These are phyloP conservation scores for Selenia dentaria DNA, from an alignment of 2,888 invertebrate species.

Conservation along the genomic window DNA sequence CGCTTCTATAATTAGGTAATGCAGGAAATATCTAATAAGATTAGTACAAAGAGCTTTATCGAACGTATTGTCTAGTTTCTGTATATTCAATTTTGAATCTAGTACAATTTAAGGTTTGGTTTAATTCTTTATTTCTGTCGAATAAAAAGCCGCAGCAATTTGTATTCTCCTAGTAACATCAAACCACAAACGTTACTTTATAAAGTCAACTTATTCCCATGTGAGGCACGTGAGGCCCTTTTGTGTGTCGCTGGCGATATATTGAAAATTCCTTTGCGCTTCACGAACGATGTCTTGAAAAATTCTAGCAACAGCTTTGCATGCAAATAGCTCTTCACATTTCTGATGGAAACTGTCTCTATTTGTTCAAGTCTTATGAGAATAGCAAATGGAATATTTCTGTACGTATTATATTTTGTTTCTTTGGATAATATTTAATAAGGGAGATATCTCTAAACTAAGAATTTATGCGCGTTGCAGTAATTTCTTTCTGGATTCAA, in stretches of 20 bases:
- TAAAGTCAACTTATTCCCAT: constrained; percentile 10
- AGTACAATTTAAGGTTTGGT: no score
- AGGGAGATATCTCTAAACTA: no score
- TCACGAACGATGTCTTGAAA: constrained; percentile 14
- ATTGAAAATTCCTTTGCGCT: constrained; percentile 22
- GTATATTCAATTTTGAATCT: no score
- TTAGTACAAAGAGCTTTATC: no score
- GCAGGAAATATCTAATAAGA: no score
- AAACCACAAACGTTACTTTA: constrained; percentile 2
- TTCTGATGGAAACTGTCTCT: constrained; percentile 6
- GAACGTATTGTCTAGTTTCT: no score
- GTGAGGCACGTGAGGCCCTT: constrained; percentile 8
- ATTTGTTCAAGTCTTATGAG: constrained; percentile 15
- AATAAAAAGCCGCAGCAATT: no score
- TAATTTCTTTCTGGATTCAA: no score
- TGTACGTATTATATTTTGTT: neutral
- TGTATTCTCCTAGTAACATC: neutral
- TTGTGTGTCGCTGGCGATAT: constrained; percentile 14
- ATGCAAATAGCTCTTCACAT: constrained; percentile 17
- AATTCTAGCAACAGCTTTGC: constrained; percentile 12
- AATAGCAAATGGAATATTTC: constrained; percentile 5
- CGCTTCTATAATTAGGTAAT: no score
- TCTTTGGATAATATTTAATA: no score
- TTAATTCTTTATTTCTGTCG: no score
- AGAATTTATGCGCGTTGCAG: no score